Evolutionary conservation across 1,140 invertebrate genomes (phyloP).

Genomic region (Neodiprion pinetum): DNA sequence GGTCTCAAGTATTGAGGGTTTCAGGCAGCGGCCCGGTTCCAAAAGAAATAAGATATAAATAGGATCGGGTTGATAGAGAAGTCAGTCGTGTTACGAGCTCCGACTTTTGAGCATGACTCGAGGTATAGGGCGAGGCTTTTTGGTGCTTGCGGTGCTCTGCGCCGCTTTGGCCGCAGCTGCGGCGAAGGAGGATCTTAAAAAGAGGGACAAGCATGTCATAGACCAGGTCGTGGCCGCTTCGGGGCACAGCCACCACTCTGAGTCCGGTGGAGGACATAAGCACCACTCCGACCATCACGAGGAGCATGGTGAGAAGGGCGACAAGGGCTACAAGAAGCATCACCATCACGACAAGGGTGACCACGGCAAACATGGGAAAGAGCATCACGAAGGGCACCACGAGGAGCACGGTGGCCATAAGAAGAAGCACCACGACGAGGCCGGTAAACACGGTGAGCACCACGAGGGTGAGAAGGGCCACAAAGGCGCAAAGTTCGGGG

Average conservation of each 20-base stretch:
- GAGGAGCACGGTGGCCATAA: constrained; percentile 67
- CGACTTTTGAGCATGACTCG: not conserved
- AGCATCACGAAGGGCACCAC: constrained; percentile 60
- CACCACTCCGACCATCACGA: constrained; percentile 70
- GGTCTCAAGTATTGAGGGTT: not conserved
- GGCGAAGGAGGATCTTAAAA: not conserved
- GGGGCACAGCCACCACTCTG: constrained; percentile 64
- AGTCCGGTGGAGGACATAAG: constrained; percentile 70
- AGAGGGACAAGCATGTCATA: not conserved
- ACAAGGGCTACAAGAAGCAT: constrained; percentile 72
- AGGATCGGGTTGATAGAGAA: not conserved
- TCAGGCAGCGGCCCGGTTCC: not conserved
- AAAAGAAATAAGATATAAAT: constrained; percentile 4
- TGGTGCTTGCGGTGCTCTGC: not conserved
- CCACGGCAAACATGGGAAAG: constrained; percentile 71
- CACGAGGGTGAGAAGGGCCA: constrained; percentile 68
- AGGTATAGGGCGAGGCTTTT: not conserved
- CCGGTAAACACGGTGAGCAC: constrained; percentile 67
- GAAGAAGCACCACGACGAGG: constrained; percentile 67
- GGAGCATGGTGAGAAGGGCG: constrained; percentile 62
- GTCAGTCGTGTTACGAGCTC: not conserved
- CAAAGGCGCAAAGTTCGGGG: constrained; percentile 73
- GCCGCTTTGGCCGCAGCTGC: not conserved
- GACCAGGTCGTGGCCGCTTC: constrained; percentile 61
- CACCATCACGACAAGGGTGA: constrained; percentile 71